Evolutionary conservation across 2,888 invertebrate species (phyloP).

Genomic region (Agrotis exclamationis): DNA sequence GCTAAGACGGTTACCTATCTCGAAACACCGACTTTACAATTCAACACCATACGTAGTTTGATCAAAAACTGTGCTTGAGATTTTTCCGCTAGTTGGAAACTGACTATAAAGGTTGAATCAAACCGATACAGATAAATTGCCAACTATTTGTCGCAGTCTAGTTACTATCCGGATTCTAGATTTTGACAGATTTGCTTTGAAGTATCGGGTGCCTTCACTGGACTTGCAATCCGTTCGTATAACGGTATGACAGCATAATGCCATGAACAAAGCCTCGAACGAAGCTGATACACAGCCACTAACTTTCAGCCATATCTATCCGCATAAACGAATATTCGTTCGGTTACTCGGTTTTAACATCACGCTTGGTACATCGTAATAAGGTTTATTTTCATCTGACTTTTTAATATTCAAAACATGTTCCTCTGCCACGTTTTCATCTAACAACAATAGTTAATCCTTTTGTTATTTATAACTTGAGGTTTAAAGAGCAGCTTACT

Average conservation of each 20-base stretch:
- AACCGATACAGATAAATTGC: too few species aligned
- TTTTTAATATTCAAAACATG: conserved; percentile 58
- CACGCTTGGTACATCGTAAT: conserved; percentile 64
- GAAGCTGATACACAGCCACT: neutral
- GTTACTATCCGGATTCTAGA: too few species aligned
- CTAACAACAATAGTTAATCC: conserved; percentile 54
- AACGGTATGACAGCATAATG: neutral
- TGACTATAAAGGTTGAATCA: too few species aligned
- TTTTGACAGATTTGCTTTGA: neutral
- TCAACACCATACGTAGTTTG: neutral
- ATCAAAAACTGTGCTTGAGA: too few species aligned
- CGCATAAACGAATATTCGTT: conserved; percentile 40
- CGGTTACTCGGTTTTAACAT: conserved; percentile 44
- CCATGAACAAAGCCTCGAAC: neutral
- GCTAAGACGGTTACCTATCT: neutral
- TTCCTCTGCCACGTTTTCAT: conserved; percentile 41
- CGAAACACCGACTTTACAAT: neutral
- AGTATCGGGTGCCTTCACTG: neutral
- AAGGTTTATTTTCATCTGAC: conserved; percentile 49
- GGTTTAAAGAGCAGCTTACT: conserved; percentile 28
- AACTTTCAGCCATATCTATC: conserved; percentile 29
- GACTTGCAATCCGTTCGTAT: neutral
- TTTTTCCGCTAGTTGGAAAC: too few species aligned
- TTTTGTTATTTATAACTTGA: conserved; percentile 50
- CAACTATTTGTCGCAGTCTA: too few species aligned